phyloP scores from a whole-genome alignment of 1,140 invertebrate species.

The Zophobas atratus region DNA sequence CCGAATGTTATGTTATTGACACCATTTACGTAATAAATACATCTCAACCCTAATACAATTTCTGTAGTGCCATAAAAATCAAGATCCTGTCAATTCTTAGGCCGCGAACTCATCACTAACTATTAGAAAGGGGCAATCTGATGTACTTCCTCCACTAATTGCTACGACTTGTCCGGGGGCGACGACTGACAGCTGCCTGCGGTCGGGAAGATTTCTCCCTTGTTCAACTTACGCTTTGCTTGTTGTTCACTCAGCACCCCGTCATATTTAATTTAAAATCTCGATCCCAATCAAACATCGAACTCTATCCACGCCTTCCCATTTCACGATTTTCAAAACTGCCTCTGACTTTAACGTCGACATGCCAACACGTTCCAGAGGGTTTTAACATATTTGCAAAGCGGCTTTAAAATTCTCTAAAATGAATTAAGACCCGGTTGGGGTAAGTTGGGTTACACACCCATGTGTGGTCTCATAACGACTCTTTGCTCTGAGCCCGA shows the following conservation, averaged over 20 bases:
- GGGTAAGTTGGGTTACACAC: constrained; percentile 14
- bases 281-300: constrained; percentile 27
- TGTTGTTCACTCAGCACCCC: constrained; percentile 44
- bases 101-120: constrained; percentile 1
- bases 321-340: constrained; percentile 5
- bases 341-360: neutral
- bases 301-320: constrained; percentile 13
- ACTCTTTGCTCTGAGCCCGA: constrained; percentile 21
- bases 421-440: constrained; percentile 15
- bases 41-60: neutral
- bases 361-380: neutral
- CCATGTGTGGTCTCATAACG: constrained; percentile 36
- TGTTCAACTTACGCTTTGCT: constrained; percentile 3
- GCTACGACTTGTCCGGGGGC: constrained; percentile 43
- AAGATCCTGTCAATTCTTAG: neutral
- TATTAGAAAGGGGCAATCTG: constrained; percentile 32
- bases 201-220: constrained; percentile 42
- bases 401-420: neutral
- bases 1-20: no score
- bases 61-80: no score
- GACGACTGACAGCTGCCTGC: constrained; percentile 50
- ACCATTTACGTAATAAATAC: neutral
- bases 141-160: constrained; percentile 50
- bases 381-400: constrained; percentile 2
- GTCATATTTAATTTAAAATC: constrained; percentile 36